A percentile compares a stretch with the other conserved stretches of the same genome.
Conservation (phyloP, 53 echinoderm and acorn worm genomes). For the Echinometra lucunter region DNA sequence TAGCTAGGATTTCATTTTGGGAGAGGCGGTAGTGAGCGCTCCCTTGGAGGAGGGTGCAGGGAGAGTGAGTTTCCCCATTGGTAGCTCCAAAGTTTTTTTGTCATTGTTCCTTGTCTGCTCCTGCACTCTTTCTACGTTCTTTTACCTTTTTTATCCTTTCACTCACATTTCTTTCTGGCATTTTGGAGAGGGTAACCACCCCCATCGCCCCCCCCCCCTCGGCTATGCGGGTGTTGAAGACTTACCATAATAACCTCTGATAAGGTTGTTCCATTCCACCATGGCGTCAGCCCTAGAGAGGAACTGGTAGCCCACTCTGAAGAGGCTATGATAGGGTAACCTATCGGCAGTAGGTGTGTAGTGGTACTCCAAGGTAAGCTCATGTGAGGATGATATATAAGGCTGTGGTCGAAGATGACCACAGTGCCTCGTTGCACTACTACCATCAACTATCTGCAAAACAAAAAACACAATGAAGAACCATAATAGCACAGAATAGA, state of each 20-base stretch:
- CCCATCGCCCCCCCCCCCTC: too few relatives aligned
- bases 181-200: too few relatives aligned
- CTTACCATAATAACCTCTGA: slow-evolving; percentile 62
- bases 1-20: too few relatives aligned
- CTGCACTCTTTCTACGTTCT: too few relatives aligned
- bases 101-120: too few relatives aligned
- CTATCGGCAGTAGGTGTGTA: not conserved
- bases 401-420: slow-evolving; percentile 57
- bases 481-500: too few relatives aligned
- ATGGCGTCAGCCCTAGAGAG: slow-evolving; percentile 27
- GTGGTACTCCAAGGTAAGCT: slow-evolving; percentile 43
- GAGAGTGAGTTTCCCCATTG: too few relatives aligned
- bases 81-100: too few relatives aligned
- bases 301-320: slow-evolving; percentile 56
- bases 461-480: not conserved
- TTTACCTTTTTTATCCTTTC: too few relatives aligned
- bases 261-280: not conserved
- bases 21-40: too few relatives aligned
- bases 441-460: slow-evolving; percentile 38
- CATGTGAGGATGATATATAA: slow-evolving; percentile 38
- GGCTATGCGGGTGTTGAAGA: not conserved
- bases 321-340: slow-evolving; percentile 18
- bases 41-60: too few relatives aligned
- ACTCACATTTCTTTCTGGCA: too few relatives aligned
- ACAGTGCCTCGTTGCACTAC: slow-evolving; percentile 32